A percentile compares a stretch with the other conserved stretches of the same genome.
Evolutionary conservation across 1,140 invertebrate species (phyloP).

Genomic region (Drosophila kohkoa): DNA sequence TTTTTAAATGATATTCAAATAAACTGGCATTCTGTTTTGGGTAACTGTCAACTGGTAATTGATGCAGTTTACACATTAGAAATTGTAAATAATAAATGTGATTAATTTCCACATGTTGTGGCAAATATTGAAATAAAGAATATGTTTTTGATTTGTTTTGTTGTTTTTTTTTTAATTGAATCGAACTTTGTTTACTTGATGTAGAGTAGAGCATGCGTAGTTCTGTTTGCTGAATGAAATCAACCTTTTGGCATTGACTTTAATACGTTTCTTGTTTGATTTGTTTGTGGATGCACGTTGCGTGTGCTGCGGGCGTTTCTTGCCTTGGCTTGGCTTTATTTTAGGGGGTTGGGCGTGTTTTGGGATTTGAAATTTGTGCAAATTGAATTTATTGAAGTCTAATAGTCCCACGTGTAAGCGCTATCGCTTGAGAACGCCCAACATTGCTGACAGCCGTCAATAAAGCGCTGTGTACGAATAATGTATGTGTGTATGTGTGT

Average conservation of each 20-base stretch:
- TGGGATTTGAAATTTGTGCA: conserved; percentile 79
- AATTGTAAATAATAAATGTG: conserved; percentile 3
- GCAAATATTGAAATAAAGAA: conserved; percentile 17
- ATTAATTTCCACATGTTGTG: conserved; percentile 5
- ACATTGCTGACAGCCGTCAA: conserved; percentile 62
- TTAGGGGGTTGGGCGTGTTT: conserved; percentile 42
- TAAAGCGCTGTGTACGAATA: conserved; percentile 22
- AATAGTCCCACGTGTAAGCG: conserved; percentile 71
- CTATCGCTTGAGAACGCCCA: conserved; percentile 58
- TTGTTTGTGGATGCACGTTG: conserved; percentile 79
- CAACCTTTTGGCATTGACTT: conserved; percentile 23
- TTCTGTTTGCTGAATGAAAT: conserved; percentile 2
- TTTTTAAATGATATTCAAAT: conserved; percentile 3
- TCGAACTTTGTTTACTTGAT: neutral
- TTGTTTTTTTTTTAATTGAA: conserved; percentile 11
- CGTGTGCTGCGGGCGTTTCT: conserved; percentile 67
- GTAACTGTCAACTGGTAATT: neutral
- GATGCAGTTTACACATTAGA: conserved; percentile 6
- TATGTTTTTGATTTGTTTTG: neutral
- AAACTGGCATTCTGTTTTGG: neutral
- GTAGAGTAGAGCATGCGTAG: conserved; percentile 8
- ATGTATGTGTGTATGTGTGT: neutral
- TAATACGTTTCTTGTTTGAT: conserved; percentile 64
- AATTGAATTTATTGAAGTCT: conserved; percentile 83
- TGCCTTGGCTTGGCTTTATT: conserved; percentile 15